Percentiles rank a stretch among this genome's conserved stretches.
phyloP scores from a whole-genome alignment of 2,113 vertebrate species.

The Pterophyllum scalare region DNA sequence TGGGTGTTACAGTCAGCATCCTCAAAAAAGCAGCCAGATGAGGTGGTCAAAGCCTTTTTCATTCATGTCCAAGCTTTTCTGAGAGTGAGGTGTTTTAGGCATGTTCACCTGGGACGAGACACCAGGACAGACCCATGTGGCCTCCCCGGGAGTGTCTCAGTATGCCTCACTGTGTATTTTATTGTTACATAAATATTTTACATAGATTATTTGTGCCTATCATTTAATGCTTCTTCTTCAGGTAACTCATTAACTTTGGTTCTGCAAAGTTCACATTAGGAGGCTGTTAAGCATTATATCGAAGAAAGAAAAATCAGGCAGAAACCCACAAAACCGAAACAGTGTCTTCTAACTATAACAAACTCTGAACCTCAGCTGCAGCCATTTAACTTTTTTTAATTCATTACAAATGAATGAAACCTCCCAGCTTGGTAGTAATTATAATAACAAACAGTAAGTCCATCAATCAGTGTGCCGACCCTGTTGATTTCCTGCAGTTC shows the following conservation, averaged over 20 bases:
- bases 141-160: background rate
- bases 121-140: background rate
- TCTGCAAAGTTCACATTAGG: no score
- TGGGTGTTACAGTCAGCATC: no score
- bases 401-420: background rate
- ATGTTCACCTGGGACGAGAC: background rate
- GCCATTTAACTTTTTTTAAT: background rate
- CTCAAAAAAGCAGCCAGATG: no score
- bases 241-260: background rate
- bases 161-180: background rate
- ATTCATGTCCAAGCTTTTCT: no score
- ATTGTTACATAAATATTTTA: background rate
- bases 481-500: slow-evolving; percentile 25
- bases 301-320: background rate
- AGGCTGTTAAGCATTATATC: background rate
- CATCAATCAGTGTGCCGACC: slow-evolving; percentile 43
- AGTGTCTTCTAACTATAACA: background rate
- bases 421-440: slow-evolving; percentile 20
- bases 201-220: background rate
- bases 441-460: slow-evolving; percentile 20
- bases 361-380: background rate
- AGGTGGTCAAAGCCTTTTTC: no score
- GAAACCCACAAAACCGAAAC: rapidly evolving
- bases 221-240: background rate
- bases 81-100: background rate